Conservation (phyloP, 2,888 invertebrate species). For the Drosophila kanekoi region DNA sequence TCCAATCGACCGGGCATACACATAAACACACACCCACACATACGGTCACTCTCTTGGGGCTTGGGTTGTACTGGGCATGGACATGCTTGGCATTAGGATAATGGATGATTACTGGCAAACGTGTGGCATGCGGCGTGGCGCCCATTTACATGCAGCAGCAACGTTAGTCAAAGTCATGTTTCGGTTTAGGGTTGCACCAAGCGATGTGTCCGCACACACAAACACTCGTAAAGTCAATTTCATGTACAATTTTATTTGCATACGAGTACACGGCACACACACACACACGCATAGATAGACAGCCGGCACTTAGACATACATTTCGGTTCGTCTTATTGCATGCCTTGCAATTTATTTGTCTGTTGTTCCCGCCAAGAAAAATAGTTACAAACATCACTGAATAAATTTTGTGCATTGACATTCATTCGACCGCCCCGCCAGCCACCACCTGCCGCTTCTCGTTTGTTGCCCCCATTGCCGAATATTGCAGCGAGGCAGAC, state of each 20-base stretch:
- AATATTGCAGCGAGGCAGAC: constrained; percentile 54
- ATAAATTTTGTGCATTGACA: constrained; percentile 78
- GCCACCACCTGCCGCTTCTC: background rate
- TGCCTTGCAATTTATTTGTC: constrained; percentile 80
- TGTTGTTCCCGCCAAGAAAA: constrained; percentile 61
- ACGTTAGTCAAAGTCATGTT: constrained; percentile 80
- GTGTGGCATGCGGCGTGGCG: constrained; percentile 72
- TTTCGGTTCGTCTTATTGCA: constrained; percentile 74
- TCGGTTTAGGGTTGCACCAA: constrained; percentile 53
- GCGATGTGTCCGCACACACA: constrained; percentile 5
- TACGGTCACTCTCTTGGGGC: constrained; percentile 54
- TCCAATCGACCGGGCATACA: constrained; percentile 66
- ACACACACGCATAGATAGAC: constrained; percentile 4
- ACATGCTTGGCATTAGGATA: constrained; percentile 79
- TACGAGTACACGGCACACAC: constrained; percentile 39
- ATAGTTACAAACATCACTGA: constrained; percentile 73
- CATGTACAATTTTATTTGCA: constrained; percentile 80
- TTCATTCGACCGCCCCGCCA: constrained; percentile 39
- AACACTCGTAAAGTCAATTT: constrained; percentile 71
- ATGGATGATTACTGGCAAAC: constrained; percentile 81
- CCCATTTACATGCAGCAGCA: constrained; percentile 76
- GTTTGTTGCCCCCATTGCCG: constrained; percentile 43
- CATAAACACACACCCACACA: constrained; percentile 19
- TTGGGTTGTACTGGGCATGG: constrained; percentile 46
- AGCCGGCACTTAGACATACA: constrained; percentile 63